These are phyloP conservation scores for Dasypogon diadema DNA, from an alignment of 2,888 invertebrate genomes.

Conservation along the genomic window DNA sequence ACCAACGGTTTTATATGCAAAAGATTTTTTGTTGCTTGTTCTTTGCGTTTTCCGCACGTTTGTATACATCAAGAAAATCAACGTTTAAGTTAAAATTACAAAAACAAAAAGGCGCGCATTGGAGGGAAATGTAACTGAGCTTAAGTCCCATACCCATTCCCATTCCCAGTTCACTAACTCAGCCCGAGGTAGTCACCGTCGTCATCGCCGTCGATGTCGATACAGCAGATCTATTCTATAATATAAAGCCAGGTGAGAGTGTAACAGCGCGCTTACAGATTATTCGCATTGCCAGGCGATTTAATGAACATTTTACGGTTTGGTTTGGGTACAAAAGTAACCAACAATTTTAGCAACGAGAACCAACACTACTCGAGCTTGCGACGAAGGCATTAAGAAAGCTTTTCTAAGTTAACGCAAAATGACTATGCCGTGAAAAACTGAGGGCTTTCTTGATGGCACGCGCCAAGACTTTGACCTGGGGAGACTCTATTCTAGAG, in stretches of 20 bases:
- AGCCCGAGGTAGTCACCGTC: constrained; percentile 3
- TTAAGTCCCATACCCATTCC: background rate
- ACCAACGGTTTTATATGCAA: constrained; percentile 61
- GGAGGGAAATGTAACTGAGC: constrained; percentile 24
- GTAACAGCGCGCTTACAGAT: background rate
- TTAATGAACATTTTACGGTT: too few species aligned
- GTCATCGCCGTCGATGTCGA: background rate
- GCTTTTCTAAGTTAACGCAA: too few species aligned
- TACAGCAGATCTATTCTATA: background rate
- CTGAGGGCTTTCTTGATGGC: too few species aligned
- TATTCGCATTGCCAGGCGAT: too few species aligned
- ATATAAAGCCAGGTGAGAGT: background rate
- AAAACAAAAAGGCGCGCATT: constrained; percentile 20
- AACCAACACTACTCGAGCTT: too few species aligned
- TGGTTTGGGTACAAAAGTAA: too few species aligned
- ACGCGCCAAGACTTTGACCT: too few species aligned
- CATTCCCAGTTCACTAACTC: too few species aligned
- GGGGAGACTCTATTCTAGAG: too few species aligned
- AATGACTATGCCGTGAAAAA: too few species aligned
- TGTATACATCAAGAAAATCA: constrained; percentile 56
- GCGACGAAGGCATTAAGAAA: too few species aligned
- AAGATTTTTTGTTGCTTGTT: constrained; percentile 50
- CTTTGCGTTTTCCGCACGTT: constrained; percentile 39
- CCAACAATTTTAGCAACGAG: too few species aligned
- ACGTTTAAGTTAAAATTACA: constrained; percentile 38